Percentiles rank a stretch among this genome's conserved stretches.
Conservation (phyloP, 2,888 invertebrate species). For the Cryptophagus acutangulus region DNA sequence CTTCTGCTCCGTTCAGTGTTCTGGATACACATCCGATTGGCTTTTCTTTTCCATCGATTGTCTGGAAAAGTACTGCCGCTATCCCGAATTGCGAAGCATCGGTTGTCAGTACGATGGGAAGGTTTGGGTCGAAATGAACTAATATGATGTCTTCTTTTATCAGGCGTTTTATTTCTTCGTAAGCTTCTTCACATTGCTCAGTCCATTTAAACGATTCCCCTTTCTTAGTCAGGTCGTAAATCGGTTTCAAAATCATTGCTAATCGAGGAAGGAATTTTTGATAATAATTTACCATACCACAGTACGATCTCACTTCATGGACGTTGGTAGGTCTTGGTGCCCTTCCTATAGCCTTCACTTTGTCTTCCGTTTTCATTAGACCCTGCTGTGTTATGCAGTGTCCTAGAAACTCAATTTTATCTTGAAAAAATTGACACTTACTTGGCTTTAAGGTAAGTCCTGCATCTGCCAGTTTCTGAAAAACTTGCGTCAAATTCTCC, state of each 20-base stretch:
- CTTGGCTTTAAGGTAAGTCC: slow-evolving; percentile 26
- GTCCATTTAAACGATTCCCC: slow-evolving; percentile 6
- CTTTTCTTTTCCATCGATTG: background rate
- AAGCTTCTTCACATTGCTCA: slow-evolving; percentile 8
- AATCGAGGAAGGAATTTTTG: slow-evolving; percentile 1
- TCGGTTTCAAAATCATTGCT: slow-evolving; percentile 1
- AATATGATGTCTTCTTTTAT: slow-evolving; percentile 2
- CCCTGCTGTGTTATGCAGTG: slow-evolving; percentile 29
- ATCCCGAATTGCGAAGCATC: slow-evolving; percentile 10
- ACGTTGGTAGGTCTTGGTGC: background rate
- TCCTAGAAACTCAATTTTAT: slow-evolving; percentile 34
- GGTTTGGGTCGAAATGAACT: slow-evolving; percentile 4
- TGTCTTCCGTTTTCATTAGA: background rate
- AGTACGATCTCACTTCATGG: background rate
- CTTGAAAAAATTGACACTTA: slow-evolving; percentile 34
- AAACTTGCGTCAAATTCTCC: slow-evolving; percentile 21
- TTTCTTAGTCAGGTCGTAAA: slow-evolving; percentile 2
- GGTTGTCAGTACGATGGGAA: slow-evolving; percentile 10
- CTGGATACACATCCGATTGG: slow-evolving; percentile 4
- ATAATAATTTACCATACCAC: slow-evolving; percentile 7
- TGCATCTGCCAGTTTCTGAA: slow-evolving; percentile 20
- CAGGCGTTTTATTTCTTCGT: slow-evolving; percentile 3
- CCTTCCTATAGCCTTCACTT: slow-evolving; percentile 4
- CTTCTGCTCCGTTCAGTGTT: background rate
- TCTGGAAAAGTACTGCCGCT: slow-evolving; percentile 7